phyloP scores from a whole-genome alignment of 1,140 invertebrate species.

The Platyscapa corneri region DNA sequence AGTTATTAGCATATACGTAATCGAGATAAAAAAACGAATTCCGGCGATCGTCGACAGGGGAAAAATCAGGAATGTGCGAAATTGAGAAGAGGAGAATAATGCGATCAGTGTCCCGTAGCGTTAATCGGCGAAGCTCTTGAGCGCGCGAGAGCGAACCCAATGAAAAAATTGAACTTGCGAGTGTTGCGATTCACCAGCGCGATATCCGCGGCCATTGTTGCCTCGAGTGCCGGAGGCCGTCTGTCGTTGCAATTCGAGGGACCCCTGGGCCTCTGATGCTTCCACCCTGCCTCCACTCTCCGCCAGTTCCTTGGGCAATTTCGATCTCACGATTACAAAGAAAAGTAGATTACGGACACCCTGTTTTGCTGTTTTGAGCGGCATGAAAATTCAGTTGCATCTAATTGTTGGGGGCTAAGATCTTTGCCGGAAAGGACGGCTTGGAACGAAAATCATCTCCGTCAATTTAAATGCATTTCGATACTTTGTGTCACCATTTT shows the following conservation, averaged over 20 bases:
- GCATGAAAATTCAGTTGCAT: background rate
- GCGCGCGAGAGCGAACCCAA: no score
- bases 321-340: conserved; percentile 39
- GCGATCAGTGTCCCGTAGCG: conserved; percentile 55
- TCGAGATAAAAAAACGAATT: background rate
- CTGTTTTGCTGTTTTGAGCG: background rate
- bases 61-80: background rate
- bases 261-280: no score
- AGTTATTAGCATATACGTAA: background rate
- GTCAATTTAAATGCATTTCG: no score
- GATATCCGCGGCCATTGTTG: conserved; percentile 59
- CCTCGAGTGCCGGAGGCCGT: conserved; percentile 60
- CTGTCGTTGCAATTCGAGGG: conserved; percentile 59
- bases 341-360: background rate
- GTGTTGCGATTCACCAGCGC: conserved; percentile 57
- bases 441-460: background rate
- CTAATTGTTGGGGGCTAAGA: background rate
- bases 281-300: background rate
- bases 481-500: no score
- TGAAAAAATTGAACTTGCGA: conserved; percentile 42
- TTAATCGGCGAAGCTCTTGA: conserved; percentile 39
- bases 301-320: conserved; percentile 23
- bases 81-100: conserved; percentile 55
- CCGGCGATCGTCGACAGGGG: background rate
- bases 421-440: background rate